phyloP scores from a whole-genome alignment of 1,140 invertebrate genomes.

The Drosophila pachea region DNA sequence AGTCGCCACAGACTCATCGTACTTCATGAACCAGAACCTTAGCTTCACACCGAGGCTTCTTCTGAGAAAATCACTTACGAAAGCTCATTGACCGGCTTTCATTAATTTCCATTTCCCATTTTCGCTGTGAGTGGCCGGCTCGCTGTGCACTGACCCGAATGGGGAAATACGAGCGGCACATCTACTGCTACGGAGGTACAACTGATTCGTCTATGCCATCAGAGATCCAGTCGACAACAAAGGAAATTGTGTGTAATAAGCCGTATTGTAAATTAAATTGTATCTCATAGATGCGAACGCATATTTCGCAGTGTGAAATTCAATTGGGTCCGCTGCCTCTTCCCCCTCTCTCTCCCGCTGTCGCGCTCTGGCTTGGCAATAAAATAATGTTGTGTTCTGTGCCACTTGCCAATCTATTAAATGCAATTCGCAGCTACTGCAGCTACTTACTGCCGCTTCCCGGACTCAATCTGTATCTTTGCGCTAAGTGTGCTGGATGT shows the following conservation, averaged over 20 bases:
- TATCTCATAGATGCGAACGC: conserved; percentile 53
- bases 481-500: conserved; percentile 67
- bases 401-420: conserved; percentile 49
- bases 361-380: conserved; percentile 12
- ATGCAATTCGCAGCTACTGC: conserved; percentile 23
- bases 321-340: conserved; percentile 31
- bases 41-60: no score
- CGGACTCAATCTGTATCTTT: conserved; percentile 37
- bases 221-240: conserved; percentile 27
- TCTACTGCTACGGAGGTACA: conserved; percentile 16
- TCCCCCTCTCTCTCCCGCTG: no score
- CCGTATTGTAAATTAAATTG: conserved; percentile 53
- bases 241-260: conserved; percentile 69
- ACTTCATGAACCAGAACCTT: no score
- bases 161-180: conserved; percentile 20
- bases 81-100: conserved; percentile 2
- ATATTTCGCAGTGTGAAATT: conserved; percentile 32
- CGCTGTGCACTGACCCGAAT: conserved; percentile 45
- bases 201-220: conserved; percentile 21
- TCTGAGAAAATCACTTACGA: not conserved
- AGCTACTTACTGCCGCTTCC: not conserved
- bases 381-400: conserved; percentile 51
- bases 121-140: conserved; percentile 1
- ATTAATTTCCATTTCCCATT: not conserved
- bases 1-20: no score